A percentile compares a stretch with the other conserved stretches of the same genome.
Conservation (phyloP, 2,113 vertebrate genomes). For the Corynorhinus townsendii region DNA sequence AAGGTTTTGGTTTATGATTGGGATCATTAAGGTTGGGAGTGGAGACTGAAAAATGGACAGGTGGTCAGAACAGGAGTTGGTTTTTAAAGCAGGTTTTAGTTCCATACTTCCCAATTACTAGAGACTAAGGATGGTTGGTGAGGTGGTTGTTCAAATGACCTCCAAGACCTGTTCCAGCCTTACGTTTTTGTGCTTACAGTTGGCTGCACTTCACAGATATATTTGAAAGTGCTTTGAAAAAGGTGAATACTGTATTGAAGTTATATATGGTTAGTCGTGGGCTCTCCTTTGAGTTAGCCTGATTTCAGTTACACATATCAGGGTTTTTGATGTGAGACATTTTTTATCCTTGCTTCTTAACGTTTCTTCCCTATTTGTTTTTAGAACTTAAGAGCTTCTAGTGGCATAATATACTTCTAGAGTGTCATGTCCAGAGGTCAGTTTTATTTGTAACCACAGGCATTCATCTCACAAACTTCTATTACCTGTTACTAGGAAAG, state of each 20-base stretch:
- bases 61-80: neutral
- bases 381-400: neutral
- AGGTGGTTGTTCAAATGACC: neutral
- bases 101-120: neutral
- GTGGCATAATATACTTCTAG: neutral
- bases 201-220: neutral
- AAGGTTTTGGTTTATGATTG: neutral
- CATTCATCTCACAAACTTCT: neutral
- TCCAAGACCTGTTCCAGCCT: neutral
- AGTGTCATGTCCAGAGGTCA: neutral
- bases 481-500: slow-evolving; percentile 26
- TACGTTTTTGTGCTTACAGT: slow-evolving; percentile 30
- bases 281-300: neutral
- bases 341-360: slow-evolving; percentile 32
- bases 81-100: slow-evolving; percentile 20
- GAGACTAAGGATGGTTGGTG: neutral
- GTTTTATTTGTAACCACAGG: neutral
- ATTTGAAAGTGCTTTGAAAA: slow-evolving; percentile 31
- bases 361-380: slow-evolving; percentile 4
- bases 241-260: slow-evolving; percentile 25
- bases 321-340: neutral
- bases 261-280: slow-evolving; percentile 1
- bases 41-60: neutral
- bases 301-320: neutral
- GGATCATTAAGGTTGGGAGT: neutral